These are phyloP conservation scores for Drosophila buzzatii DNA, from an alignment of 2,888 invertebrate genomes.

Conservation along the genomic window DNA sequence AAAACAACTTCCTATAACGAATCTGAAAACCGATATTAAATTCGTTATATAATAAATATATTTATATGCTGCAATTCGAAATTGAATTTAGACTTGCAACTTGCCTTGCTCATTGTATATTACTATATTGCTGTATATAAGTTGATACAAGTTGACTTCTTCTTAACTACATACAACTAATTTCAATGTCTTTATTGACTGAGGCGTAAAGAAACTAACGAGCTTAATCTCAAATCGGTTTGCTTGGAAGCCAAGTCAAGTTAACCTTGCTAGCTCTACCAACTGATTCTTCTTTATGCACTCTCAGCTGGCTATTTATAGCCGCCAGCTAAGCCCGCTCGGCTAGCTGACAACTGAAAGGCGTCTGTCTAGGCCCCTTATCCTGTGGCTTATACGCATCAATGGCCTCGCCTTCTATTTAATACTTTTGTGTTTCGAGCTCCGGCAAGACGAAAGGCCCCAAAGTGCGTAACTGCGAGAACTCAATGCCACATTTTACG, in stretches of 20 bases:
- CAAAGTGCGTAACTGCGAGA: constrained; percentile 33
- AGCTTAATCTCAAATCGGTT: neutral
- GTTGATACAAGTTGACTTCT: no score
- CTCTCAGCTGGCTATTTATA: constrained; percentile 23
- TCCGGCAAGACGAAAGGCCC: neutral
- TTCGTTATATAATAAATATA: neutral
- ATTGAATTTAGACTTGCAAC: neutral
- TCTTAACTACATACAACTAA: no score
- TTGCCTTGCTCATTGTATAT: no score
- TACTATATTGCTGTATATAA: no score
- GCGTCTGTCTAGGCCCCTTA: constrained; percentile 28
- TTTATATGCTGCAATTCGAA: neutral
- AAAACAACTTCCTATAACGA: neutral
- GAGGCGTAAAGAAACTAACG: no score
- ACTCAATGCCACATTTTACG: neutral
- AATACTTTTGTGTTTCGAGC: neutral
- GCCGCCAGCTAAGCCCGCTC: constrained; percentile 1
- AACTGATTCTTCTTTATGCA: neutral
- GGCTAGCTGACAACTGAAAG: constrained; percentile 14
- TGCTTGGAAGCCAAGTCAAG: neutral
- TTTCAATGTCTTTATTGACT: no score
- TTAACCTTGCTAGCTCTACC: neutral
- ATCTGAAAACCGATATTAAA: neutral
- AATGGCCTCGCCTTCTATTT: constrained; percentile 6
- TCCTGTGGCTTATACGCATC: constrained; percentile 41